phyloP scores from a whole-genome alignment of 2,888 invertebrate genomes.

The Orthonevra nobilis region DNA sequence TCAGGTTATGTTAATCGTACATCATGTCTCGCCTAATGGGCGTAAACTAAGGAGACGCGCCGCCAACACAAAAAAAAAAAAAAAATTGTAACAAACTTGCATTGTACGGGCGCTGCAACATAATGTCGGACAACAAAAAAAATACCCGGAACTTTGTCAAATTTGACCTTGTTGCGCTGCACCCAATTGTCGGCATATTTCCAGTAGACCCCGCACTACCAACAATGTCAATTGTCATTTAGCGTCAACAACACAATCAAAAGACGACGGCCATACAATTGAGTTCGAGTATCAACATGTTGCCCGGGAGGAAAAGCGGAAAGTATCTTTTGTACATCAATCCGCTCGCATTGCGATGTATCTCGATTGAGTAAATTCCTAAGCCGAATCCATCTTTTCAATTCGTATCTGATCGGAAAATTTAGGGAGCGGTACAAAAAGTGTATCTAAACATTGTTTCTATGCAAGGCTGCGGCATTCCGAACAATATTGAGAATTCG shows the following conservation, averaged over 20 bases:
- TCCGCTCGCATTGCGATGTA: constrained; percentile 1
- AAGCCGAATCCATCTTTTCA: constrained; percentile 13
- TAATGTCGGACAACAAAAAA: constrained; percentile 28
- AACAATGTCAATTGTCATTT: constrained; percentile 54
- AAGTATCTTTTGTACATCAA: constrained; percentile 35
- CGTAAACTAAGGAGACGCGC: constrained; percentile 57
- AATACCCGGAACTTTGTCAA: constrained; percentile 38
- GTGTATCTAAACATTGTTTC: too few relatives aligned
- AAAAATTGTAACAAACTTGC: too few relatives aligned
- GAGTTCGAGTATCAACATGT: constrained; percentile 49
- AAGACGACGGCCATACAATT: neutral
- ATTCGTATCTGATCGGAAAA: constrained; percentile 36
- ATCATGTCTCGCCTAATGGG: constrained; percentile 65
- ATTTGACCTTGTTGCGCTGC: constrained; percentile 53
- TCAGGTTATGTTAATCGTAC: constrained; percentile 67
- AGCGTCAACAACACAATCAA: constrained; percentile 15
- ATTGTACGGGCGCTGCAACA: too few relatives aligned
- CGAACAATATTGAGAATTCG: constrained; percentile 63
- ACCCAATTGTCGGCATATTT: constrained; percentile 50
- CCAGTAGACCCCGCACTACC: neutral
- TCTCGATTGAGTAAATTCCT: constrained; percentile 25
- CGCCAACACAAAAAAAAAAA: constrained; percentile 1
- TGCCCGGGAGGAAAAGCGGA: constrained; percentile 48
- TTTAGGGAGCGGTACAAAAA: constrained; percentile 63
- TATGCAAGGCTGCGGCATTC: too few relatives aligned